Evolutionary conservation across 1,140 invertebrate genomes (phyloP).

Genomic region (Lepidurus packardi): DNA sequence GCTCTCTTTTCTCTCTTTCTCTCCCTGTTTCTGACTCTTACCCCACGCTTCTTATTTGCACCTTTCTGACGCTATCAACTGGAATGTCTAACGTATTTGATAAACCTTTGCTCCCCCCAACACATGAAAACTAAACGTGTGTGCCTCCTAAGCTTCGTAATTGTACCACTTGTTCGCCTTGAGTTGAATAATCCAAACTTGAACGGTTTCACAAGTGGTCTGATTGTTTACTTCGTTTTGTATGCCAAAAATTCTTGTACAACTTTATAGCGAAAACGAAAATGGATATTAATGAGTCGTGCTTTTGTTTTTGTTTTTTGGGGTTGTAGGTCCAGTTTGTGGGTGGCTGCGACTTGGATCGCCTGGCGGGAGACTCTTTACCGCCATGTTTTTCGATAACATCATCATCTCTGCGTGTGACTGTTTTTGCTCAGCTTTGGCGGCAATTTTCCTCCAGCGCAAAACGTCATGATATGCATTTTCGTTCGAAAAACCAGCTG

Average conservation of each 20-base stretch:
- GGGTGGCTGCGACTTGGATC: not conserved
- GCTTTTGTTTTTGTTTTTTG: not conserved
- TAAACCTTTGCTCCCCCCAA: not conserved
- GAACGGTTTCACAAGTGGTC: not conserved
- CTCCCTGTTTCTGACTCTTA: no score
- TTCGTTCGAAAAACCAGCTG: not conserved
- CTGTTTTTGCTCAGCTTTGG: slow-evolving; percentile 19
- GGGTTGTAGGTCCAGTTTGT: not conserved
- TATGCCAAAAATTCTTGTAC: not conserved
- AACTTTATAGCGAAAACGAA: not conserved
- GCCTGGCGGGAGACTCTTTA: slow-evolving; percentile 4
- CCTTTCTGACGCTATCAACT: slow-evolving; percentile 18
- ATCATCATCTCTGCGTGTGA: slow-evolving; percentile 18
- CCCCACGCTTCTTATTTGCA: not conserved
- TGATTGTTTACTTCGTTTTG: not conserved
- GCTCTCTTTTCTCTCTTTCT: not conserved
- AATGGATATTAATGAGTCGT: not conserved
- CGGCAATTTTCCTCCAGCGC: not conserved
- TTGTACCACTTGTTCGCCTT: not conserved
- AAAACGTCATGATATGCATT: slow-evolving; percentile 16
- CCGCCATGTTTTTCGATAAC: slow-evolving; percentile 19
- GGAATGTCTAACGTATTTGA: not conserved
- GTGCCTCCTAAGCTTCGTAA: not conserved
- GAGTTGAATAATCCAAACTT: not conserved
- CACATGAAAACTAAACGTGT: not conserved